phyloP scores from a whole-genome alignment of 2,113 vertebrate genomes.

The Alligator sinensis region DNA sequence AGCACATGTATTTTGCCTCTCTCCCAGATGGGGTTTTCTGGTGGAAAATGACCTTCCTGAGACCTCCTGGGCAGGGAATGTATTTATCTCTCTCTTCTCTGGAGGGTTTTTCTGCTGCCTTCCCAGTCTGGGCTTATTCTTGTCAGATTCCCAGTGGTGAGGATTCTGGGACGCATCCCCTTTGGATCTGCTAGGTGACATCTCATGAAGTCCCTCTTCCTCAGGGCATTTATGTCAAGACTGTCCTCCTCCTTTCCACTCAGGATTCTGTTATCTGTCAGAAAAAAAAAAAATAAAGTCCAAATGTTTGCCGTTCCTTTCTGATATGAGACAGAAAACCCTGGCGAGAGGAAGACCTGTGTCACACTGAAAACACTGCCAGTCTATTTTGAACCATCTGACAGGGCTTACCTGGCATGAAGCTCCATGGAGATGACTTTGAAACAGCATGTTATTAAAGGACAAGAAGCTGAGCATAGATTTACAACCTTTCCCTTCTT shows the following conservation, averaged over 20 bases:
- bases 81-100: background rate
- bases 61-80: background rate
- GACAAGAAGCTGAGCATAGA: background rate
- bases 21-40: background rate
- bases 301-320: background rate
- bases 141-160: background rate
- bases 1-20: background rate
- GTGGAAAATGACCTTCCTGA: background rate
- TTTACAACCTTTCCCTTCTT: background rate
- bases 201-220: background rate
- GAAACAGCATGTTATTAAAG: background rate
- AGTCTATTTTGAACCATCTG: background rate
- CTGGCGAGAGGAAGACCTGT: background rate
- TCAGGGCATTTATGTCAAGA: background rate
- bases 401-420: background rate
- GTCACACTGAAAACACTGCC: background rate
- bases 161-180: background rate
- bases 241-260: background rate
- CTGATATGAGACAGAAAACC: background rate
- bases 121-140: background rate
- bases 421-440: background rate
- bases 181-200: background rate
- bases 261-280: background rate
- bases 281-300: background rate
- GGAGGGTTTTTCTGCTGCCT: background rate